phyloP scores from a whole-genome alignment of 2,888 invertebrate genomes.

The Chrysomela aeneicollis region DNA sequence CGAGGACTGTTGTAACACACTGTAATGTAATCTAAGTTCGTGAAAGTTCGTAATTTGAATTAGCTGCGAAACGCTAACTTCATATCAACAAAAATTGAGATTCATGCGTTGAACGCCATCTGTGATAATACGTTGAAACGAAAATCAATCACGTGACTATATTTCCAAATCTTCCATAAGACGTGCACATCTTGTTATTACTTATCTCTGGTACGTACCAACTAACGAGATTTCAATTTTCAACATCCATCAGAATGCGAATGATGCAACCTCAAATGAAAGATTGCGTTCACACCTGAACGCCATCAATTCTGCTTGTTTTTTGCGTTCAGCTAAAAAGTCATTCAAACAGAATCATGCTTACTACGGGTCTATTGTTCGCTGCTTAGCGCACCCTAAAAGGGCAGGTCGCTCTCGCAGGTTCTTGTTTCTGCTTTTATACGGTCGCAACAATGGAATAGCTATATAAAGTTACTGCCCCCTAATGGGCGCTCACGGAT shows the following conservation, averaged over 20 bases:
- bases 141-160: too few relatives aligned
- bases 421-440: slow-evolving; percentile 32
- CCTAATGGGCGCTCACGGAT: slow-evolving; percentile 4
- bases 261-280: slow-evolving; percentile 8
- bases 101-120: too few relatives aligned
- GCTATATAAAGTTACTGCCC: slow-evolving; percentile 14
- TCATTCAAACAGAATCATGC: slow-evolving; percentile 25
- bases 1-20: too few relatives aligned
- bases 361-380: slow-evolving; percentile 33
- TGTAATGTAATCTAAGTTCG: too few relatives aligned
- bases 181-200: too few relatives aligned
- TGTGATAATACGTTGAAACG: too few relatives aligned
- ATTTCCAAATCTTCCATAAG: too few relatives aligned
- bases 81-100: too few relatives aligned
- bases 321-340: slow-evolving; percentile 1
- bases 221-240: too few relatives aligned
- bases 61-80: too few relatives aligned
- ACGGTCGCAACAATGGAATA: slow-evolving; percentile 22
- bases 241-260: background rate
- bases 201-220: too few relatives aligned
- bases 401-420: slow-evolving; percentile 32
- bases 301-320: slow-evolving; percentile 5
- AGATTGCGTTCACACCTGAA: slow-evolving; percentile 19
- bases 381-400: slow-evolving; percentile 34
- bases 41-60: too few relatives aligned